Conservation (phyloP, 1,140 invertebrate species). For the Mizuhopecten yessoensis region DNA sequence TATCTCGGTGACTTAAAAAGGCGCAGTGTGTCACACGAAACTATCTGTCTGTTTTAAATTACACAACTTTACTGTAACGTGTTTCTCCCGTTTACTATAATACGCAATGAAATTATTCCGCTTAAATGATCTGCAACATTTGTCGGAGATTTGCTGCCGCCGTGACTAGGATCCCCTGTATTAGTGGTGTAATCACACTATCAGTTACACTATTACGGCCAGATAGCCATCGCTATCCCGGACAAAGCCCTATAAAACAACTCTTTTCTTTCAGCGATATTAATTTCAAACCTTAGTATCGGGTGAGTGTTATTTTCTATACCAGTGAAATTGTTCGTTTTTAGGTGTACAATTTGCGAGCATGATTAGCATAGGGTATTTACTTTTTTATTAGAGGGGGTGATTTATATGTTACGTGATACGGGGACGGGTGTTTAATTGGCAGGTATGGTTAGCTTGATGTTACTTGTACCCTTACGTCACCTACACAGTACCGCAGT, state of each 20-base stretch:
- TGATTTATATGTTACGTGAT: not conserved
- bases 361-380: conserved; percentile 34
- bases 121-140: conserved; percentile 34
- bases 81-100: not conserved
- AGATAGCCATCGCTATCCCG: not conserved
- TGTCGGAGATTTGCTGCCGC: not conserved
- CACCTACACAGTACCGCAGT: not conserved
- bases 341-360: conserved; percentile 33
- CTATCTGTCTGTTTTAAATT: conserved; percentile 19
- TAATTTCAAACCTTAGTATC: conserved; percentile 35
- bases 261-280: conserved; percentile 14
- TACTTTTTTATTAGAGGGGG: not conserved
- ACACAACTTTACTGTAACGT: not conserved
- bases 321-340: conserved; percentile 10
- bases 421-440: not conserved
- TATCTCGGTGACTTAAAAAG: not conserved
- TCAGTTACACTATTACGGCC: not conserved
- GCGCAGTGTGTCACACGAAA: not conserved
- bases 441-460: not conserved
- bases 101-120: conserved; percentile 38
- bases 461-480: not conserved
- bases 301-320: not conserved
- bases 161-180: not conserved
- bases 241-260: not conserved
- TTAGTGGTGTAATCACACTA: not conserved